Percentiles rank a stretch among this genome's conserved stretches.
phyloP scores from a whole-genome alignment of 1,140 invertebrate genomes.

The Cydia fagiglandana region DNA sequence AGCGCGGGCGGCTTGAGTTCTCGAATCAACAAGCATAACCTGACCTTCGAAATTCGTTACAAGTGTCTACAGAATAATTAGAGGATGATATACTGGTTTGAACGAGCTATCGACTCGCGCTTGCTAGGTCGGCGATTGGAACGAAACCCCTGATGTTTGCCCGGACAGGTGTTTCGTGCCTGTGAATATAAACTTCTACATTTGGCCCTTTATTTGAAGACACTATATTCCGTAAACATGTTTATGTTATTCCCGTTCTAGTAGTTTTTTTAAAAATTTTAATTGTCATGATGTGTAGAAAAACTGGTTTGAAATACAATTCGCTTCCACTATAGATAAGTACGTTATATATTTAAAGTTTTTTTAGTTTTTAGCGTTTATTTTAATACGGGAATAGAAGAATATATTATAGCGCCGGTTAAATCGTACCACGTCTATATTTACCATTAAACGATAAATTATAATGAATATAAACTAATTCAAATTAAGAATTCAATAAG shows the following conservation, averaged over 20 bases:
- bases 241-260: neutral
- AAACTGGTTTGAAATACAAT: neutral
- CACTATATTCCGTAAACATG: constrained; percentile 14
- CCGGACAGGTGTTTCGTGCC: constrained; percentile 38
- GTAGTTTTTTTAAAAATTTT: neutral
- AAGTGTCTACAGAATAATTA: neutral
- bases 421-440: no score
- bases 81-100: neutral
- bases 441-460: no score
- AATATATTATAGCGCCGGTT: no score
- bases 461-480: no score
- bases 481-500: no score
- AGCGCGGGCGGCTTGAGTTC: neutral
- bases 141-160: constrained; percentile 36
- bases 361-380: neutral
- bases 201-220: constrained; percentile 41
- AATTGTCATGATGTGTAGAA: neutral
- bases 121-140: neutral
- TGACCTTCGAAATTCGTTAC: neutral
- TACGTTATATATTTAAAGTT: neutral
- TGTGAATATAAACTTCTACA: constrained; percentile 38
- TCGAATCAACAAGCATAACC: neutral
- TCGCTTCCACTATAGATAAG: no score
- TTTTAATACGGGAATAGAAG: neutral
- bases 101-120: neutral